A percentile compares a stretch with the other conserved stretches of the same genome.
These are phyloP conservation scores for Oxytorus armatus DNA, from an alignment of 2,888 invertebrate species.

Conservation along the genomic window DNA sequence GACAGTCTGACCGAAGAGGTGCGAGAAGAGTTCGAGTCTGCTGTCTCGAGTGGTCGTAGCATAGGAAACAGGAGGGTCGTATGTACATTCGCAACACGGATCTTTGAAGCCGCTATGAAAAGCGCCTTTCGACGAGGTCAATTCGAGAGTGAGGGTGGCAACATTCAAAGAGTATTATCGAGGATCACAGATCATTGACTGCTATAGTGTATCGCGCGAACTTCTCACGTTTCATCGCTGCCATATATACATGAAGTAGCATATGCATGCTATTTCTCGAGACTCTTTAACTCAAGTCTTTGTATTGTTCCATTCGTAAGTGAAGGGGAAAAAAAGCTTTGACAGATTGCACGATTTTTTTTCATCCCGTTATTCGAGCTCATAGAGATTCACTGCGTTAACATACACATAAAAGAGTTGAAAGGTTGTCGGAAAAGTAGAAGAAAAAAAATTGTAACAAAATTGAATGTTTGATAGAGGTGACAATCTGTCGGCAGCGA, in stretches of 20 bases:
- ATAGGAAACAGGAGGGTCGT: slow-evolving; percentile 14
- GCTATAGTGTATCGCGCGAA: slow-evolving; percentile 15
- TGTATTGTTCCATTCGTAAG: slow-evolving; percentile 13
- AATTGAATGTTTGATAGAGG: not conserved
- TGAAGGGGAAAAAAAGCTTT: slow-evolving; percentile 4
- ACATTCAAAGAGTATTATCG: slow-evolving; percentile 27
- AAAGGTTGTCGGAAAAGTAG: not conserved
- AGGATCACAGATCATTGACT: slow-evolving; percentile 26
- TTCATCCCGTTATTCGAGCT: not conserved
- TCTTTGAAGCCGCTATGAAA: slow-evolving; percentile 31
- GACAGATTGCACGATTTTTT: not conserved
- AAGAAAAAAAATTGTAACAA: not conserved
- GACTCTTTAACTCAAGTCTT: slow-evolving; percentile 15
- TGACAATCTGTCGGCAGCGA: not conserved
- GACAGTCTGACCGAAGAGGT: not conserved
- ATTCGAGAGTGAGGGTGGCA: slow-evolving; percentile 28
- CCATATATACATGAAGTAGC: slow-evolving; percentile 9
- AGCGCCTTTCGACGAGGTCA: slow-evolving; percentile 24
- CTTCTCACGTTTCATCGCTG: slow-evolving; percentile 29
- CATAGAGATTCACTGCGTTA: not conserved
- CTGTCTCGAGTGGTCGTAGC: slow-evolving; percentile 38
- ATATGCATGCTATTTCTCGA: slow-evolving; percentile 10
- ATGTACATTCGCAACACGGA: slow-evolving; percentile 1
- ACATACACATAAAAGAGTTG: not conserved
- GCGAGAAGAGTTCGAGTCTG: slow-evolving; percentile 23